A percentile compares a stretch with the other conserved stretches of the same genome.
Conservation (phyloP, 2,888 invertebrate genomes). For the Cheiracanthium punctorium region DNA sequence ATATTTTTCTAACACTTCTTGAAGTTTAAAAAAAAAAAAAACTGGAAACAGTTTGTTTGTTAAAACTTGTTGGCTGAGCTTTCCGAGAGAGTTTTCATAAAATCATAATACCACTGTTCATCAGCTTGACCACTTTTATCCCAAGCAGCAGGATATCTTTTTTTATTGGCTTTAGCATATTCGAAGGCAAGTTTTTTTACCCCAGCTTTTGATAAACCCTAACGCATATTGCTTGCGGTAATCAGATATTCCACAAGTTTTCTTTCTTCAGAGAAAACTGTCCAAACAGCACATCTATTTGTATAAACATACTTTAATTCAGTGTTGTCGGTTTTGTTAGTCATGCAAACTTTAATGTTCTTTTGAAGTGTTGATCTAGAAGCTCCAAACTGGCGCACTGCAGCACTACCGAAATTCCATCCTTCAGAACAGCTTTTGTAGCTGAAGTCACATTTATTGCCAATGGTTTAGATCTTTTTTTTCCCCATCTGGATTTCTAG, state of each 20-base stretch:
- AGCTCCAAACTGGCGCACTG: slow-evolving; percentile 35
- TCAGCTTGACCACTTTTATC: background rate
- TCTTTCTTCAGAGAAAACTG: slow-evolving; percentile 14
- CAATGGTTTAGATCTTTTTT: too few relatives aligned
- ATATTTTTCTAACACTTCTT: background rate
- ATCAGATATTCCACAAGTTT: background rate
- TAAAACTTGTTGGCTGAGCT: background rate
- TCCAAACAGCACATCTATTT: slow-evolving; percentile 33
- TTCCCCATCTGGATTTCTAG: too few relatives aligned
- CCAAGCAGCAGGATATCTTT: background rate
- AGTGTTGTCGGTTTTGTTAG: slow-evolving; percentile 12
- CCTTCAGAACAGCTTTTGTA: too few relatives aligned
- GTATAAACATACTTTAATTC: slow-evolving; percentile 31
- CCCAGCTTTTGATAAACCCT: background rate
- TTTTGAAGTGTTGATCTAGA: slow-evolving; percentile 22
- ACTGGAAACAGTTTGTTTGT: background rate
- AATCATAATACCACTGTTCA: slow-evolving; percentile 3
- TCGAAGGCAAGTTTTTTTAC: background rate
- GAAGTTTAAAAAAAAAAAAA: slow-evolving; percentile 1
- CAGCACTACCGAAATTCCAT: background rate
- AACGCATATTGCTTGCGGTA: slow-evolving; percentile 3
- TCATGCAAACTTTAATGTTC: slow-evolving; percentile 29
- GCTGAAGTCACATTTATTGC: too few relatives aligned
- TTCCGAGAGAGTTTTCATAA: background rate
- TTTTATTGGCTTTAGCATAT: background rate